Conservation (phyloP, 2,888 invertebrate species). For the Scrobipalpa costella region DNA sequence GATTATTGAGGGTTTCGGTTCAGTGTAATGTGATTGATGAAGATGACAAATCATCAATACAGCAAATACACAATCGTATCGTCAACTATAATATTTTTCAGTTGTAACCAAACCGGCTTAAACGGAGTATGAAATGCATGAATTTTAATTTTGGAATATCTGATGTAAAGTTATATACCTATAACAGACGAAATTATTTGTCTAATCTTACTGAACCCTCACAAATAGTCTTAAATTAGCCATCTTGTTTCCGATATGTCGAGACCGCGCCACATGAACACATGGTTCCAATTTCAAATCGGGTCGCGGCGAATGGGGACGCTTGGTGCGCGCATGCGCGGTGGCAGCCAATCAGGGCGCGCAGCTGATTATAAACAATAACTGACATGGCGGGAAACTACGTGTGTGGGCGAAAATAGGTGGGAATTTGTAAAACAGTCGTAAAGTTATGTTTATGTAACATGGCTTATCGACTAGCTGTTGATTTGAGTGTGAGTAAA, state of each 20-base stretch:
- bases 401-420: conserved; percentile 7
- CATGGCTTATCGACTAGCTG: background rate
- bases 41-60: no score
- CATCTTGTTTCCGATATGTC: conserved; percentile 13
- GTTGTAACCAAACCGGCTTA: no score
- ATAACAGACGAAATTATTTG: background rate
- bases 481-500: no score
- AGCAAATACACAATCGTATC: no score
- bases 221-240: background rate
- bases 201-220: conserved; percentile 11
- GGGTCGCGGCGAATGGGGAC: conserved; percentile 29
- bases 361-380: conserved; percentile 26
- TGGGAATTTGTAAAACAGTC: background rate
- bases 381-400: conserved; percentile 25
- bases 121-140: no score
- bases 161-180: no score
- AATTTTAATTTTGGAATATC: no score
- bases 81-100: no score
- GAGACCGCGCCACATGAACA: conserved; percentile 16
- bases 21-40: no score
- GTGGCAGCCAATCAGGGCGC: conserved; percentile 24
- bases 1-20: no score
- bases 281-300: conserved; percentile 31
- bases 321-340: conserved; percentile 16
- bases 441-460: background rate